These are phyloP conservation scores for Gadopsis marmoratus DNA, from an alignment of 2,797 vertebrate genomes.

Conservation along the genomic window DNA sequence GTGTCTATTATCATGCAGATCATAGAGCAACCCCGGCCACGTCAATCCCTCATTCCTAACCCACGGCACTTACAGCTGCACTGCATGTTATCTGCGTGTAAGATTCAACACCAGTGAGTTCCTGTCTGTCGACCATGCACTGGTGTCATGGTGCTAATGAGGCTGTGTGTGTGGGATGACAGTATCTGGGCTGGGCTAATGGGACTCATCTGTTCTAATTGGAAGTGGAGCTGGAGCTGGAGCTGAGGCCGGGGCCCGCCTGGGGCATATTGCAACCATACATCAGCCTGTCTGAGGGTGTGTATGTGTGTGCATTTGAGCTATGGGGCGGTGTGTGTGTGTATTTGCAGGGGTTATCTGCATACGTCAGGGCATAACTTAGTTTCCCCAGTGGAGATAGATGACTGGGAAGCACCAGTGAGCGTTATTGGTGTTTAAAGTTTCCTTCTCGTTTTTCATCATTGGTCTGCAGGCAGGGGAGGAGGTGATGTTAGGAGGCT, in stretches of 20 bases:
- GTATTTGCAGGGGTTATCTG: slow-evolving; percentile 77
- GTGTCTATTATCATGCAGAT: slow-evolving; percentile 78
- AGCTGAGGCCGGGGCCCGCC: slow-evolving; percentile 78
- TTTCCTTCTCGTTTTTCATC: slow-evolving; percentile 82
- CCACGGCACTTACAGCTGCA: slow-evolving; percentile 56
- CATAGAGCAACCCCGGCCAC: slow-evolving; percentile 41
- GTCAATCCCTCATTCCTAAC: slow-evolving; percentile 74
- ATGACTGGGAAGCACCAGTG: slow-evolving; percentile 80
- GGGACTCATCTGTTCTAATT: slow-evolving; percentile 88
- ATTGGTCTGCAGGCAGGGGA: slow-evolving; percentile 62
- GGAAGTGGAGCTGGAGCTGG: slow-evolving; percentile 78
- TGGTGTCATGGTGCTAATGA: slow-evolving; percentile 79
- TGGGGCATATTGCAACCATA: slow-evolving; percentile 88
- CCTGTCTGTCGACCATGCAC: slow-evolving; percentile 73
- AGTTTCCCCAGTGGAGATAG: slow-evolving; percentile 82
- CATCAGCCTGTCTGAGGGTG: slow-evolving; percentile 85
- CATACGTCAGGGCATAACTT: slow-evolving; percentile 84
- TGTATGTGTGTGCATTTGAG: slow-evolving; percentile 52
- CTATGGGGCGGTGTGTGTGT: slow-evolving; percentile 53
- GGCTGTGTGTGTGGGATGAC: slow-evolving; percentile 81
- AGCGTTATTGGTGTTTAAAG: slow-evolving; percentile 83
- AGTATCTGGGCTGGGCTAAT: slow-evolving; percentile 84
- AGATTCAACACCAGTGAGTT: slow-evolving; percentile 76
- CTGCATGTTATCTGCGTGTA: slow-evolving; percentile 77
- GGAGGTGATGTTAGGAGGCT: slow-evolving; percentile 57